Evolutionary conservation across 2,888 invertebrate species (phyloP), one percentile per base, ranked within the genome.

Genomic region (Harpagoxenus sublaevis): DNA sequence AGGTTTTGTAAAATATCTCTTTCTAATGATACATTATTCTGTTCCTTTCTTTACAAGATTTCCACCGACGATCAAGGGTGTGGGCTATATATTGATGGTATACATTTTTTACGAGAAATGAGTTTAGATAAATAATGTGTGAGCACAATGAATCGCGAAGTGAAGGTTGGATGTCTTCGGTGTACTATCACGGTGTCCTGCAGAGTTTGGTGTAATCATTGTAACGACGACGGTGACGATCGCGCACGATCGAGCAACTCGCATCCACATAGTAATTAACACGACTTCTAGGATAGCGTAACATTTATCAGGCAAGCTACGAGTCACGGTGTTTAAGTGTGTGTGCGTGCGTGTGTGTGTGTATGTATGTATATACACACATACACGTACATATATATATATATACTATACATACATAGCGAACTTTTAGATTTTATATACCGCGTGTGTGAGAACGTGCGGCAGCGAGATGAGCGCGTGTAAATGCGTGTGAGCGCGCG

Each of bases 341-440:
- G n/a, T 55, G n/a, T 23, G 4, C n/a, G 18, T 53, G 18, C 5
- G 3, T 53, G 8, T 53, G 53, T n/a, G 2, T 23, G 12, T 23
- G 3, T 28, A 28, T 66, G 15, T n/a, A 66, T 45, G 28, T 2
- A 28, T 45, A 15, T 28, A 18, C 18, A 35, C 15, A 10, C 2
- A 63, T 45, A 65, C 12, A 65, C n/a, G 23, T 12, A 65, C 4
- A 65, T 15, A 65, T 5, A 23, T 12, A 12, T 0, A 35, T 35
- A 35, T 35, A 35, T 35, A 35, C 5, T 12, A 42, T 42, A 39
- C n/a, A 45, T 66, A 66, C 45, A 66, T 89, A 90, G 92, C 92
- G 93, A 94, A 92, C 90, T 92, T 94, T 93, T 94, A 94, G 94
- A 94, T 94, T 94, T 94, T 94, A 93, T 94, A 94, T 94, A 94